Base-by-base conservation (phyloP, 2,113 vertebrate genomes). In the Anser cygnoides region DNA sequence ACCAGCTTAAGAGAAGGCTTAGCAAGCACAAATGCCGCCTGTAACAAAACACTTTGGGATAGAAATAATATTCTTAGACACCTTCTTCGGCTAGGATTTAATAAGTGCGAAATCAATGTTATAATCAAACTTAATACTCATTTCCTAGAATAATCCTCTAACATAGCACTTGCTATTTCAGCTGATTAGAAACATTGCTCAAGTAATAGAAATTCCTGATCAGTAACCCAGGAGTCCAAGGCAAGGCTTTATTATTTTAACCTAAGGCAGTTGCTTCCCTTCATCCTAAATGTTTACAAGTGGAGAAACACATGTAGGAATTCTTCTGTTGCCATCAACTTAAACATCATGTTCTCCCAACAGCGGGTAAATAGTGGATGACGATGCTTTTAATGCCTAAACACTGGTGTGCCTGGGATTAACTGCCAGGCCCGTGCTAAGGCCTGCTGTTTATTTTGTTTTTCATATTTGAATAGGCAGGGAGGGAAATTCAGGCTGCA, bases 91-190 rank as follows among this genome's bases (percentile, higher is more conserved):
- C 59, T 89, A 66, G 68, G 44, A 90, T 89, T 96, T 97, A 96
- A 96, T 96, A 96, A 95, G 79, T 95, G 93, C 3, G 9, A 96
- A 97, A 97, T 90, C 96, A 96, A 84, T 96, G 93, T 81, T 96
- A 94, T 87, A 92, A 92, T 96, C 95, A 96, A 97, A 92, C 0
- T 0, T 84, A 95, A 94, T 96, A 83, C 89, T 95, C 58, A 90
- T 95, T 95, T 93, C 93, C 89, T 55, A 84, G 87, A 95, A 84
- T 96, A 97, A 97, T 96, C 92, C 93, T 95, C 90, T 91, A 88
- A 91, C 85, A 86, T 44, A 94, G 85, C 90, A 90, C 70, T 85
- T 92, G 73, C 68, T 88, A 79, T 74, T 94, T 94, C 92, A 96
- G 87, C 78, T 94, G 93, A 91, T 96, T 91, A 96, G 75, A 90